These are phyloP conservation scores for Cheilosia urbana DNA, from an alignment of 2,888 invertebrate species.

Conservation along the genomic window DNA sequence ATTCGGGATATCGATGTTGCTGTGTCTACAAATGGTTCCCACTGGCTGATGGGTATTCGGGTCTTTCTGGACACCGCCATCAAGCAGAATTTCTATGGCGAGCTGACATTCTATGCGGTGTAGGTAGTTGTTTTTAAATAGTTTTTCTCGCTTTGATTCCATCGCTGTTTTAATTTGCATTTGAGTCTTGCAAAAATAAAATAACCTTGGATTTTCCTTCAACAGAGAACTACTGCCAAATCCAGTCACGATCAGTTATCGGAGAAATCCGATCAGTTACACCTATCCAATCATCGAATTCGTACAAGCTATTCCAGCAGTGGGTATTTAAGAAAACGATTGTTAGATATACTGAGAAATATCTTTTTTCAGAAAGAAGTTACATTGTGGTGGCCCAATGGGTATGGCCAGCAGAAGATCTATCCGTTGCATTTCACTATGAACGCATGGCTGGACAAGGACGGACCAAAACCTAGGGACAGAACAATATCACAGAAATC, in stretches of 20 bases:
- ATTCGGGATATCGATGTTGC: conserved; percentile 86
- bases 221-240: conserved; percentile 81
- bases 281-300: conserved; percentile 80
- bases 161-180: not conserved
- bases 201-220: not conserved
- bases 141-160: not conserved
- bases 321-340: conserved; percentile 76
- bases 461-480: conserved; percentile 77
- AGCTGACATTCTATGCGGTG: conserved; percentile 80
- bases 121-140: conserved; percentile 67
- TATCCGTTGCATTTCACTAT: conserved; percentile 87
- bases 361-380: conserved; percentile 83
- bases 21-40: conserved; percentile 78
- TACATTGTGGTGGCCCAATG: conserved; percentile 97
- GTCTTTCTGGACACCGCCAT: conserved; percentile 82
- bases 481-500: conserved; percentile 84
- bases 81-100: conserved; percentile 78
- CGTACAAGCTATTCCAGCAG: conserved; percentile 80
- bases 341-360: not conserved
- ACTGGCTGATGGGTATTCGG: conserved; percentile 84
- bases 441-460: conserved; percentile 80
- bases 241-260: conserved; percentile 78
- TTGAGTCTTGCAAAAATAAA: conserved; percentile 24
- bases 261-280: conserved; percentile 77
- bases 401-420: conserved; percentile 91